Base-by-base conservation (phyloP, 2,797 vertebrate species). In the Chelon auratus region DNA sequence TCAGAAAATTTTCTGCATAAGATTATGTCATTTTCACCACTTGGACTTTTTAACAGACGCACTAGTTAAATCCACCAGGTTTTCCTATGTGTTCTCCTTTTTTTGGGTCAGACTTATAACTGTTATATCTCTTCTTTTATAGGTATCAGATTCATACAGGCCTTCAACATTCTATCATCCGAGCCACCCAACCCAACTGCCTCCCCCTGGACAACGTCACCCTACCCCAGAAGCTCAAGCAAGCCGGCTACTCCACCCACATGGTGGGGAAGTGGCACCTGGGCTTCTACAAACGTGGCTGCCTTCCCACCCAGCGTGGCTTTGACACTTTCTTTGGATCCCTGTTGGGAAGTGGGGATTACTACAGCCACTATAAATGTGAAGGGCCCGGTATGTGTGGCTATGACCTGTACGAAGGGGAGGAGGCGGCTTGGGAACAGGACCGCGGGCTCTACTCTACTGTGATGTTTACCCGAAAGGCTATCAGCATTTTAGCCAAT, bases 261-360 rank as follows among this genome's bases (percentile, higher is more conserved):
- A 99, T 99, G 98, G 97, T 99, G 77, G 98, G 98, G 69, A 99
- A 99, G 89, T 99, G 98, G 98, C 98, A 99, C 87, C 89, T 99
- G 82, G 98, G 98, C 0, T 99, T 99, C 87, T 99, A 98, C 86
- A 96, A 96, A 78, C 95, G 95, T 9, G 95, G 95, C 76, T 99
- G 97, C 88, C 93, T 99, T 93, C 98, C 98, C 74, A 99, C 97
- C 0, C 95, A 96, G 68, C 95, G 97, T 30, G 98, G 98, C 0
- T 99, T 99, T 0, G 96, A 99, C 89, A 95, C 96, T 2, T 99
- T 99, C 91, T 99, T 99, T 0, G 98, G 98, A 58, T 98, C 96
- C 0, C 94, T 99, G 20, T 84, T 98, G 5, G 98, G 98, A 69
- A 99, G 97, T 0, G 98, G 97, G 0, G 97, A 99, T 91, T 98